phyloP scores from a whole-genome alignment of 2,113 vertebrate species.

The Apus apus region DNA sequence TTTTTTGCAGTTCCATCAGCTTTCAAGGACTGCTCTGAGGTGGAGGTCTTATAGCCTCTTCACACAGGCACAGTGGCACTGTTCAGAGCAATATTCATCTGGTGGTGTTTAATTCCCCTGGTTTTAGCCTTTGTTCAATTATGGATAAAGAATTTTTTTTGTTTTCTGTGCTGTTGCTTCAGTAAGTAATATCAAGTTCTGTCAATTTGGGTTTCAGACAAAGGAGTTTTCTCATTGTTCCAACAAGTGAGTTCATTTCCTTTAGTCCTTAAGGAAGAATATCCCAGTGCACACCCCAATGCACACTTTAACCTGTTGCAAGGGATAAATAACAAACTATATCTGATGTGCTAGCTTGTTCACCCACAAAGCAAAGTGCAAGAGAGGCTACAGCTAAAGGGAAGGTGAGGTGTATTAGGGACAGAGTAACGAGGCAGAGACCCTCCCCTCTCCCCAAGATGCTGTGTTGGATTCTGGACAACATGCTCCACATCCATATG shows the following conservation, averaged over 20 bases:
- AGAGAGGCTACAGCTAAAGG: neutral
- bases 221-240: neutral
- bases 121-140: neutral
- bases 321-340: constrained; percentile 51
- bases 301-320: constrained; percentile 26
- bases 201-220: neutral
- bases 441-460: neutral
- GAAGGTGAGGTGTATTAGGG: neutral
- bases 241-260: neutral
- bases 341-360: neutral
- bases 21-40: constrained; percentile 39
- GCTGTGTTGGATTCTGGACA: neutral
- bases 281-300: constrained; percentile 48
- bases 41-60: neutral
- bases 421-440: neutral
- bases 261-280: constrained; percentile 11
- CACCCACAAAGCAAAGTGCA: neutral
- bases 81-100: neutral
- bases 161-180: neutral
- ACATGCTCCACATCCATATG: neutral
- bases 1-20: constrained; percentile 1
- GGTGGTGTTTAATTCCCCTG: neutral
- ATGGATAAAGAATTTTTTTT: neutral
- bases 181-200: neutral
- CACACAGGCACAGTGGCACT: neutral